Conservation (phyloP, 2,797 vertebrate genomes). For the Pseudochirops cupreus region DNA sequence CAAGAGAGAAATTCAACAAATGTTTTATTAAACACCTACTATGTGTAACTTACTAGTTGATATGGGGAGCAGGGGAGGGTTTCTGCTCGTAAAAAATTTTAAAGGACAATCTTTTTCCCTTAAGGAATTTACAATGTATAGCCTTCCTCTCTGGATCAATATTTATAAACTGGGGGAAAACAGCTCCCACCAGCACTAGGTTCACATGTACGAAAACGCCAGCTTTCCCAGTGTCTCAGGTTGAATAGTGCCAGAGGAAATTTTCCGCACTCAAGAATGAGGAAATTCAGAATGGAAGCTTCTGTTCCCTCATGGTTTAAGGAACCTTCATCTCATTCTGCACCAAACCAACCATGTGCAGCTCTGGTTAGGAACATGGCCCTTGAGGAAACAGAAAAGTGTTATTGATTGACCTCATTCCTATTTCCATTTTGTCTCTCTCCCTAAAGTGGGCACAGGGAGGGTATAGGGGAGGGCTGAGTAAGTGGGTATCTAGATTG, state of each 20-base stretch:
- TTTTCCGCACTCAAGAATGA: constrained; percentile 39
- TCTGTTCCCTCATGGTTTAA: not conserved
- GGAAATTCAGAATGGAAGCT: constrained; percentile 54
- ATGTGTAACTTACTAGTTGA: not conserved
- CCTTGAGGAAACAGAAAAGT: not conserved
- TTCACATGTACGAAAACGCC: constrained; percentile 9
- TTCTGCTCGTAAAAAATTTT: not conserved
- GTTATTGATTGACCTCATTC: not conserved
- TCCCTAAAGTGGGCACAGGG: not conserved
- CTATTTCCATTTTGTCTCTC: not conserved
- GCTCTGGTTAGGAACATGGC: not conserved
- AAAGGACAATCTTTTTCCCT: not conserved
- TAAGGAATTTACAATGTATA: not conserved
- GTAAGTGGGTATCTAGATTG: not conserved
- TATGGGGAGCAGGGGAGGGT: not conserved
- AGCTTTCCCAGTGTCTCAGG: not conserved
- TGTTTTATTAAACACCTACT: not conserved
- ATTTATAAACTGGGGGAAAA: not conserved
- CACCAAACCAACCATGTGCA: not conserved
- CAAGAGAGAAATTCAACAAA: constrained; percentile 20
- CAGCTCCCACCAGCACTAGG: not conserved
- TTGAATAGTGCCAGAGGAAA: constrained; percentile 44
- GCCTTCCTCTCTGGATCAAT: not conserved
- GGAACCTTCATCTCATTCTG: constrained; percentile 33
- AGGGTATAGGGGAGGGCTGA: not conserved